Percentiles rank a stretch among this genome's conserved stretches.
These are phyloP conservation scores for Tarsius wallacei DNA, from an alignment of 2,797 vertebrate genomes.

Conservation along the genomic window DNA sequence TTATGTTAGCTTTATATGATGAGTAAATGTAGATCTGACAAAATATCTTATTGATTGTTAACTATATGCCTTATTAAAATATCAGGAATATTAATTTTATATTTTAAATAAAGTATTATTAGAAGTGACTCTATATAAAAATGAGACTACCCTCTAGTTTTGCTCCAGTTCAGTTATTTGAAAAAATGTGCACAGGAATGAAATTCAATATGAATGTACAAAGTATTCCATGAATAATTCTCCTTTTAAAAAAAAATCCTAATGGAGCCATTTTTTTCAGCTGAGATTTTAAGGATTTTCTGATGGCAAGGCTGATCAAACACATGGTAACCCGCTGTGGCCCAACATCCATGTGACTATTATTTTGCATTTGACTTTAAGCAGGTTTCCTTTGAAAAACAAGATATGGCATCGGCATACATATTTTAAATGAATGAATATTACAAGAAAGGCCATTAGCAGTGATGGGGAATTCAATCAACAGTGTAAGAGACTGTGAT, in stretches of 20 bases:
- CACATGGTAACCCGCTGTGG: constrained; percentile 46
- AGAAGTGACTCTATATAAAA: constrained; percentile 23
- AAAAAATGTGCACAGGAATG: not conserved
- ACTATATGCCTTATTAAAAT: not conserved
- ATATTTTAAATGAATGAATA: constrained; percentile 90
- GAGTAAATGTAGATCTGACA: not conserved
- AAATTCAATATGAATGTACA: not conserved
- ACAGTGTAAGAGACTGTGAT: constrained; percentile 86
- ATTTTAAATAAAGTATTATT: constrained; percentile 27
- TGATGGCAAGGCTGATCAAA: constrained; percentile 78
- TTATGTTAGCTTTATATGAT: not conserved
- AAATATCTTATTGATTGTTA: constrained; percentile 23
- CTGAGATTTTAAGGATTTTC: constrained; percentile 65
- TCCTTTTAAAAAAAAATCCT: constrained; percentile 29
- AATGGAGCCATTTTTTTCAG: constrained; percentile 46
- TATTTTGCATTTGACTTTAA: constrained; percentile 85
- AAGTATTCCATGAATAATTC: constrained; percentile 27
- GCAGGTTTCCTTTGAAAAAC: constrained; percentile 89
- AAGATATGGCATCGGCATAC: constrained; percentile 85
- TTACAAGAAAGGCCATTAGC: constrained; percentile 89
- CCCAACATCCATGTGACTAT: constrained; percentile 80
- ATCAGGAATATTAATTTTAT: constrained; percentile 2
- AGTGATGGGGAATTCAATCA: constrained; percentile 89
- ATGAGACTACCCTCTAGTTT: constrained; percentile 4
- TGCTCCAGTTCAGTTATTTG: constrained; percentile 35